Conservation (phyloP, 1,140 invertebrate genomes). For the Lanistes nyassanus region DNA sequence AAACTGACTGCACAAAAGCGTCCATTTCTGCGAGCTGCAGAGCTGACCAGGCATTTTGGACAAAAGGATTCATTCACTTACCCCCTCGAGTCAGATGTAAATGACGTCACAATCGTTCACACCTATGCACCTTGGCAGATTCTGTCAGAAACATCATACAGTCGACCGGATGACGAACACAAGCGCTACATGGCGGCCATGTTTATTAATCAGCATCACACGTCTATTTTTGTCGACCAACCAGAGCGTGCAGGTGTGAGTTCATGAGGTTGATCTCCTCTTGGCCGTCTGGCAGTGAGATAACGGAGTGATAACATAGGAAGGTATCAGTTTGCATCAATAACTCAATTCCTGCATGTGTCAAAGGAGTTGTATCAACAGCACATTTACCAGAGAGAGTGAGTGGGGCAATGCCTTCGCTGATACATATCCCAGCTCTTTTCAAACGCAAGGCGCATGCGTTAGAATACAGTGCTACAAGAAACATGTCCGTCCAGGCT, state of each 20-base stretch:
- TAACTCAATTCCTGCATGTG: constrained; percentile 13
- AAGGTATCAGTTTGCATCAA: not conserved
- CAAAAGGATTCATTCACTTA: not conserved
- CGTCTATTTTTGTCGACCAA: constrained; percentile 26
- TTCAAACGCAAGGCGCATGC: no score
- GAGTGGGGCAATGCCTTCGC: no score
- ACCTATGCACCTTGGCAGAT: constrained; percentile 20
- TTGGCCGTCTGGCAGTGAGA: constrained; percentile 12
- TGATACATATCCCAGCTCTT: no score
- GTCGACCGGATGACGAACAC: not conserved
- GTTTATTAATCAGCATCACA: constrained; percentile 29
- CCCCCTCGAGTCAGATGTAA: not conserved
- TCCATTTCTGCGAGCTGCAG: not conserved
- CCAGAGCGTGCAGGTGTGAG: constrained; percentile 9
- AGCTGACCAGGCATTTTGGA: constrained; percentile 18
- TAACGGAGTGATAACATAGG: constrained; percentile 14
- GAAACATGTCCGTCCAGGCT: no score
- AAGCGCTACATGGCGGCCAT: constrained; percentile 25
- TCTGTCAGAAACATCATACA: constrained; percentile 18
- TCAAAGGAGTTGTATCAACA: not conserved
- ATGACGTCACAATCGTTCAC: not conserved
- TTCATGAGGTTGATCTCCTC: constrained; percentile 18
- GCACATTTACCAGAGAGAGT: no score
- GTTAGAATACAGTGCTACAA: no score
- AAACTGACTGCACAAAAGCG: not conserved